Conservation (phyloP, 1,140 invertebrate genomes). For the Drosophila kurseongensis region DNA sequence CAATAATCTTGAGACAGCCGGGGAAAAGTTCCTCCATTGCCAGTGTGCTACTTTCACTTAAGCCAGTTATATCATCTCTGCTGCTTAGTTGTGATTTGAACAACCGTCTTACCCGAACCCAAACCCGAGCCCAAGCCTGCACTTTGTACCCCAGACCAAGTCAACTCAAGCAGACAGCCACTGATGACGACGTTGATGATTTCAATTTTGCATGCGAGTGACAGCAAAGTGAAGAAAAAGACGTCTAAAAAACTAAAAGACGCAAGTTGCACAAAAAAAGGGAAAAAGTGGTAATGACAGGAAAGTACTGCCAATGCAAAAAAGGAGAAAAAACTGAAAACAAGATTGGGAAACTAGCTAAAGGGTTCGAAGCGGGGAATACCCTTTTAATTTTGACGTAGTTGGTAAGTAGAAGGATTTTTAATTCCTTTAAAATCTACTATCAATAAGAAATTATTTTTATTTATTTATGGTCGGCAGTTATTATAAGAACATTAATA, state of each 20-base stretch:
- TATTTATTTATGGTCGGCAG: no score
- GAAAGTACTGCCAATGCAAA: conserved; percentile 56
- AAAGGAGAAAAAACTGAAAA: conserved; percentile 17
- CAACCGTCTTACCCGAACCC: conserved; percentile 11
- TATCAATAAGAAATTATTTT: no score
- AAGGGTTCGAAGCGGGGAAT: neutral
- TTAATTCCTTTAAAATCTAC: no score
- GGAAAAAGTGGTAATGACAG: conserved; percentile 61
- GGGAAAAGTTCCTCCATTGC: conserved; percentile 19
- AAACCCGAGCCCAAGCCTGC: no score
- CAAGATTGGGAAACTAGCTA: neutral
- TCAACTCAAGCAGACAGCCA: conserved; percentile 26
- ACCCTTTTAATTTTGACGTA: neutral
- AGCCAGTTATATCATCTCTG: conserved; percentile 55
- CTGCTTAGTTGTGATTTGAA: conserved; percentile 55
- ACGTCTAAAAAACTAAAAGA: conserved; percentile 16
- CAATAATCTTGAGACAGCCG: conserved; percentile 57
- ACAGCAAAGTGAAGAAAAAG: conserved; percentile 43
- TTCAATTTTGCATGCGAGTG: conserved; percentile 66
- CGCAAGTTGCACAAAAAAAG: conserved; percentile 30
- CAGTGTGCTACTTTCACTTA: conserved; percentile 56
- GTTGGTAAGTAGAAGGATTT: no score
- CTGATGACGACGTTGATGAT: conserved; percentile 67
- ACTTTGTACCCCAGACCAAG: neutral
- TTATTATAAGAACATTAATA: no score